These are phyloP conservation scores for Rhabdomys dilectus DNA, from an alignment of 2,113 vertebrate species.

Conservation along the genomic window DNA sequence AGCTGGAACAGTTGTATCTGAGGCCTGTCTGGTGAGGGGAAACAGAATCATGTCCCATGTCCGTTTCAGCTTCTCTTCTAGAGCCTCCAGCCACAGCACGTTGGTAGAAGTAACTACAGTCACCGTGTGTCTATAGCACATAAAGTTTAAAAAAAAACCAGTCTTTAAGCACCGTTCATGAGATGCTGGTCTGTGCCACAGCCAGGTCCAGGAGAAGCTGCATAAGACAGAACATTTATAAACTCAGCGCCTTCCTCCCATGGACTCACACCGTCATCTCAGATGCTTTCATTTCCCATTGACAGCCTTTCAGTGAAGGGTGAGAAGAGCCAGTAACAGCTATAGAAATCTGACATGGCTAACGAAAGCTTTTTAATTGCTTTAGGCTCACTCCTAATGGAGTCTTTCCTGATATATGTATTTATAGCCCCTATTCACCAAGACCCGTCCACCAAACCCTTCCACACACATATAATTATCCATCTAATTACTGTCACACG, in stretches of 20 bases:
- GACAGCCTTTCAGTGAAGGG: slow-evolving; percentile 49
- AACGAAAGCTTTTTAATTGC: slow-evolving; percentile 50
- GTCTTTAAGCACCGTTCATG: not conserved
- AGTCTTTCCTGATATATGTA: not conserved
- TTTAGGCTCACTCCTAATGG: slow-evolving; percentile 51
- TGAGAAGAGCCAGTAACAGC: not conserved
- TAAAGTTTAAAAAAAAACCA: not conserved
- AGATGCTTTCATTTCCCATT: slow-evolving; percentile 19
- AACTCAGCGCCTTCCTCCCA: not conserved
- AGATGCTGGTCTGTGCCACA: not conserved
- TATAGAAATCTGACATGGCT: slow-evolving; percentile 40
- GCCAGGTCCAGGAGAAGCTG: not conserved
- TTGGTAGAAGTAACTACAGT: not conserved
- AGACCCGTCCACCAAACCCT: slow-evolving; percentile 16
- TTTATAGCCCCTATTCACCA: slow-evolving; percentile 58
- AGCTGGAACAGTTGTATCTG: not conserved
- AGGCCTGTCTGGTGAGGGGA: not conserved
- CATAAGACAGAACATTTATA: not conserved
- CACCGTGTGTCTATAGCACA: not conserved
- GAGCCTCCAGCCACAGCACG: not conserved
- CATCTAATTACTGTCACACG: not conserved
- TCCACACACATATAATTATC: not conserved
- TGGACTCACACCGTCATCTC: not conserved
- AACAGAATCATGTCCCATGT: not conserved
- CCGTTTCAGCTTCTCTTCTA: slow-evolving; percentile 28